phyloP scores from a whole-genome alignment of 2,888 invertebrate genomes.

The Drosophila falleni region DNA sequence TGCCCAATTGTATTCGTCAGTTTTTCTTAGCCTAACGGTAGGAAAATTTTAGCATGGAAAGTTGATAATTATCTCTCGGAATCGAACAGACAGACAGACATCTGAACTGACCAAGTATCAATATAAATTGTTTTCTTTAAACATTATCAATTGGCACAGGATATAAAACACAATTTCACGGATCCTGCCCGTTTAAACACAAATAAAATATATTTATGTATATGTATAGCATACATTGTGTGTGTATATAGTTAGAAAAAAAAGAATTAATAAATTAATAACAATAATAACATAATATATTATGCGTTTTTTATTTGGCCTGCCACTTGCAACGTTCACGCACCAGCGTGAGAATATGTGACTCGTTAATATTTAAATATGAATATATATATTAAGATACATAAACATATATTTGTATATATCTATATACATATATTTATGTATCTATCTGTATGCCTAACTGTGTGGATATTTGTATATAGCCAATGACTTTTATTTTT shows the following conservation, averaged over 20 bases:
- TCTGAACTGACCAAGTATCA: neutral
- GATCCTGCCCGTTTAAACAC: constrained; percentile 84
- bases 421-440: constrained; percentile 17
- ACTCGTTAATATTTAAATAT: constrained; percentile 27
- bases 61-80: neutral
- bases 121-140: neutral
- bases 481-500: constrained; percentile 70
- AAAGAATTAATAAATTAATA: constrained; percentile 75
- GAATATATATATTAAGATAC: constrained; percentile 18
- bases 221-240: constrained; percentile 36
- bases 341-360: constrained; percentile 63
- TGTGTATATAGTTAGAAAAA: constrained; percentile 41
- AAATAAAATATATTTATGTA: constrained; percentile 62
- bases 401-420: constrained; percentile 25
- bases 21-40: neutral
- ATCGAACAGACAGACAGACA: neutral
- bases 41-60: neutral
- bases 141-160: neutral
- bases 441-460: constrained; percentile 44
- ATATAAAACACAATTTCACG: constrained; percentile 63
- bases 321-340: constrained; percentile 69
- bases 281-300: constrained; percentile 77
- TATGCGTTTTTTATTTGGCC: constrained; percentile 75
- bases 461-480: constrained; percentile 37
- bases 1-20: neutral